Evolutionary conservation across 2,113 vertebrate species (phyloP).

Genomic region (Motacilla tschutschensis): DNA sequence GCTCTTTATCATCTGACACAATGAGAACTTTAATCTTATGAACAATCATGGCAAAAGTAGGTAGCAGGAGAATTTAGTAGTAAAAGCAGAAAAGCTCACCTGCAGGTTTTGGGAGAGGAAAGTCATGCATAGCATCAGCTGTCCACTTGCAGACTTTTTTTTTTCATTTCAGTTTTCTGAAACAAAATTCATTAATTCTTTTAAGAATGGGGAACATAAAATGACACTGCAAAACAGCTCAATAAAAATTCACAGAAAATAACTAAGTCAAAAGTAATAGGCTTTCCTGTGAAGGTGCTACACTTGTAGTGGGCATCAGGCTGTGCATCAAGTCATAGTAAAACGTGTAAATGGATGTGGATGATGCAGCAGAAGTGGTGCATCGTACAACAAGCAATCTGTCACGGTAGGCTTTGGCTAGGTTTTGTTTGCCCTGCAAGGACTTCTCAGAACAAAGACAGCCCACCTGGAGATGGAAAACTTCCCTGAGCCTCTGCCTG

Average conservation of each 20-base stretch:
- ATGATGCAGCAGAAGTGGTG: background rate
- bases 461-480: background rate
- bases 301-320: background rate
- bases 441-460: background rate
- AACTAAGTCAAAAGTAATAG: background rate
- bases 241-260: background rate
- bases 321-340: background rate
- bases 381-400: background rate
- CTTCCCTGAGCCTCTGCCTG: background rate
- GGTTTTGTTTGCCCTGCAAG: background rate
- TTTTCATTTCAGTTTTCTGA: background rate
- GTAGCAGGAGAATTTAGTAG: background rate
- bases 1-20: background rate
- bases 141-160: background rate
- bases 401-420: background rate
- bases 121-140: background rate
- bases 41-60: background rate
- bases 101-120: background rate
- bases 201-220: background rate
- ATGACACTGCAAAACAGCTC: background rate
- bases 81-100: background rate
- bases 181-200: background rate
- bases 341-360: background rate
- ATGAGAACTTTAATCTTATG: background rate
- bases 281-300: background rate